phyloP scores from a whole-genome alignment of 1,140 invertebrate genomes.

The Hylaeus anthracinus region DNA sequence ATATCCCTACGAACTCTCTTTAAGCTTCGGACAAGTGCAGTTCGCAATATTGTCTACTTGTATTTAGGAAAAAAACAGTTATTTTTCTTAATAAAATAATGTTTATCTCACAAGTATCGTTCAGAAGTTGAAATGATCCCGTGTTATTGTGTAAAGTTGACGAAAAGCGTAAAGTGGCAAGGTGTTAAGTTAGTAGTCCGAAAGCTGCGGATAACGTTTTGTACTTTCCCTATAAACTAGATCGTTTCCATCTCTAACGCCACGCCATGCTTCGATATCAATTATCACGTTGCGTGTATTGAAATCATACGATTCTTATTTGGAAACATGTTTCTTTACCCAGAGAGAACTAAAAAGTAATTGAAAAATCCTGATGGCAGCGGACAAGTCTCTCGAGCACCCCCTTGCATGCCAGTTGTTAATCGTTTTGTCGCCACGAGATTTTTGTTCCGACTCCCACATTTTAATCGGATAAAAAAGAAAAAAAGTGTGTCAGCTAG shows the following conservation, averaged over 20 bases:
- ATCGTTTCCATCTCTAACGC: background rate
- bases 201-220: conserved; percentile 2
- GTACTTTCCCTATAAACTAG: conserved; percentile 6
- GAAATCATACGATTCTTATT: conserved; percentile 50
- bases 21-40: no score
- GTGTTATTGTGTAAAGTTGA: no score
- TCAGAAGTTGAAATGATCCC: no score
- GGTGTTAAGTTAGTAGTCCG: background rate
- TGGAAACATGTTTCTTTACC: background rate
- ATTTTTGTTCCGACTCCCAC: conserved; percentile 43
- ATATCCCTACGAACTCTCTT: no score
- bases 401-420: conserved; percentile 9
- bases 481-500: conserved; percentile 8
- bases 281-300: background rate
- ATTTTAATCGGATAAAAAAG: conserved; percentile 16
- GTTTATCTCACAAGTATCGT: no score
- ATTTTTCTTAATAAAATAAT: no score
- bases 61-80: no score
- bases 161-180: no score
- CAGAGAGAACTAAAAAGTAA: background rate
- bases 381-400: background rate
- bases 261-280: background rate
- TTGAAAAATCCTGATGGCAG: background rate
- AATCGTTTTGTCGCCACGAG: background rate
- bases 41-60: no score